Conservation (phyloP, 2,888 invertebrate species). For the Diplolepis rosae region DNA sequence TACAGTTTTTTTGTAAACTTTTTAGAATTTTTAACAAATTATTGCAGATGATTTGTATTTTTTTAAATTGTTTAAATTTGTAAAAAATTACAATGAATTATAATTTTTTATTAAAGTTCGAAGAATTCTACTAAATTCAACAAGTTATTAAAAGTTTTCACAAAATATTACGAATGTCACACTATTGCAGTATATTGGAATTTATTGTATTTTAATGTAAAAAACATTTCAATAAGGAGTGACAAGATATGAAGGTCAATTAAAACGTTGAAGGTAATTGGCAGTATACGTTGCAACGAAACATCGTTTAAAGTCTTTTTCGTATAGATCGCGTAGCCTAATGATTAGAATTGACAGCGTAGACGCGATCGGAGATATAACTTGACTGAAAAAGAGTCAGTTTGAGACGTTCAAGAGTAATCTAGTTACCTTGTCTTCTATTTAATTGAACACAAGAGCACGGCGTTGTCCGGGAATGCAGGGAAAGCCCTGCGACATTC, state of each 20-base stretch:
- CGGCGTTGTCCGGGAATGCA: conserved; percentile 67
- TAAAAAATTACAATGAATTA: no score
- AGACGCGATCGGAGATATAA: conserved; percentile 35
- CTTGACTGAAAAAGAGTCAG: conserved; percentile 13
- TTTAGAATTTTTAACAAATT: no score
- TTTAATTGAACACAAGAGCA: conserved; percentile 64
- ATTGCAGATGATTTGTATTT: no score
- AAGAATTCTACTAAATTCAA: no score
- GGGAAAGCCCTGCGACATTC: conserved; percentile 66
- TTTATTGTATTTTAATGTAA: no score
- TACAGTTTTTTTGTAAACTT: no score
- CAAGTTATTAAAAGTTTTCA: no score
- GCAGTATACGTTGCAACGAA: not conserved
- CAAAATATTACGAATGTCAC: no score
- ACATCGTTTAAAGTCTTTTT: conserved; percentile 12
- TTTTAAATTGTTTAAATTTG: no score
- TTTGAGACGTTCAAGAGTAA: conserved; percentile 17
- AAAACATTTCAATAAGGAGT: not conserved
- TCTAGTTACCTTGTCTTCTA: conserved; percentile 52
- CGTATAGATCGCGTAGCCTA: not conserved
- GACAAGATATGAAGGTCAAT: not conserved
- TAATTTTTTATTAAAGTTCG: no score
- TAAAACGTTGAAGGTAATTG: not conserved
- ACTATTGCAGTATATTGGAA: no score
- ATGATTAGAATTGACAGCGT: conserved; percentile 40